Conservation (phyloP, 2,888 invertebrate species). For the Euzophera pinguis region DNA sequence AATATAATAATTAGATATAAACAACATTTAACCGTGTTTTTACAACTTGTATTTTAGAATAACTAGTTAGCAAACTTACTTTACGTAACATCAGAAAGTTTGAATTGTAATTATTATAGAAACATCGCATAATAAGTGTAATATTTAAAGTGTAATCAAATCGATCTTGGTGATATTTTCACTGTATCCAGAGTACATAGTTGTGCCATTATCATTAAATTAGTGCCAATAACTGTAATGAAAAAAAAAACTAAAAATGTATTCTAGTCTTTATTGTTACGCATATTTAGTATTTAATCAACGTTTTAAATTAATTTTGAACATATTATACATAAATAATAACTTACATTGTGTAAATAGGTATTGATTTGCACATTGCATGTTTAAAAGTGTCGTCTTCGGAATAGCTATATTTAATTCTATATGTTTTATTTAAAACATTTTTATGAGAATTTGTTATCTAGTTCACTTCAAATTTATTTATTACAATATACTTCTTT, state of each 20-base stretch:
- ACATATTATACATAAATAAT: conserved; percentile 52
- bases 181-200: conserved; percentile 61
- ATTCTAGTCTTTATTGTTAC: conserved; percentile 81
- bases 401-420: conserved; percentile 28
- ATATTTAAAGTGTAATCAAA: conserved; percentile 30
- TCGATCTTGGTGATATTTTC: conserved; percentile 43
- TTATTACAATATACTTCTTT: conserved; percentile 20
- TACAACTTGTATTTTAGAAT: conserved; percentile 68
- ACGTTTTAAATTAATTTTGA: conserved; percentile 71
- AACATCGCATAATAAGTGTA: conserved; percentile 44
- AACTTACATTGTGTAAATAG: conserved; percentile 62
- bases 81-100: conserved; percentile 47
- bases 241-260: conserved; percentile 60
- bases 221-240: conserved; percentile 79
- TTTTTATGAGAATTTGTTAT: conserved; percentile 40
- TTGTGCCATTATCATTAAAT: conserved; percentile 73
- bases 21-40: conserved; percentile 59
- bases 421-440: conserved; percentile 29
- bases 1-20: conserved; percentile 64
- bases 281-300: conserved; percentile 77
- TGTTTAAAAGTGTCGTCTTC: conserved; percentile 54
- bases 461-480: conserved; percentile 37
- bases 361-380: conserved; percentile 65
- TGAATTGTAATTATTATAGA: conserved; percentile 49
- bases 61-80: conserved; percentile 68